Percentiles rank a stretch among this genome's conserved stretches.
phyloP scores from a whole-genome alignment of 2,113 vertebrate genomes.

The Picathartes gymnocephalus region DNA sequence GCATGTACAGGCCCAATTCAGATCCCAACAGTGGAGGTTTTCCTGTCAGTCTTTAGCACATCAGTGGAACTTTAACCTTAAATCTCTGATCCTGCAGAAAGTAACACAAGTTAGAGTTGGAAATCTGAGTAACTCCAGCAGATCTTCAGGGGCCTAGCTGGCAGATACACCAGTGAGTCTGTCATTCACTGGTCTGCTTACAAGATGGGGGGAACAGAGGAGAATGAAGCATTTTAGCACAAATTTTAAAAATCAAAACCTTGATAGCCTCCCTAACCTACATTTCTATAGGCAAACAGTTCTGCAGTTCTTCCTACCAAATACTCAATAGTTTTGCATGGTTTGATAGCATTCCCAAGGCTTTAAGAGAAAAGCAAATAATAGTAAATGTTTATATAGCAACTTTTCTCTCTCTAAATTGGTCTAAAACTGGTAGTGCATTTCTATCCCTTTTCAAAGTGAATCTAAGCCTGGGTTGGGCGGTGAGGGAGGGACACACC shows the following conservation, averaged over 20 bases:
- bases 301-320: background rate
- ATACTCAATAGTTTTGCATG: background rate
- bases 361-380: background rate
- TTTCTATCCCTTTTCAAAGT: background rate
- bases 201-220: fast-evolving
- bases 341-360: background rate
- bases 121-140: background rate
- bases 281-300: background rate
- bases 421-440: background rate
- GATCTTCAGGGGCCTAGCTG: background rate
- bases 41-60: background rate
- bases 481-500: background rate
- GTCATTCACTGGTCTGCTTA: background rate
- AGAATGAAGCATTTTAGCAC: background rate
- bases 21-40: background rate
- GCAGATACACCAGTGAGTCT: background rate
- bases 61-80: background rate
- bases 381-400: background rate
- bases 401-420: background rate
- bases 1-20: background rate
- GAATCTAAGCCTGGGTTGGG: background rate
- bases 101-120: background rate
- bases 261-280: background rate
- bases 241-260: background rate
- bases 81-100: background rate